Conservation (phyloP, 2,797 vertebrate genomes). For the Gymnothorax reevesii region DNA sequence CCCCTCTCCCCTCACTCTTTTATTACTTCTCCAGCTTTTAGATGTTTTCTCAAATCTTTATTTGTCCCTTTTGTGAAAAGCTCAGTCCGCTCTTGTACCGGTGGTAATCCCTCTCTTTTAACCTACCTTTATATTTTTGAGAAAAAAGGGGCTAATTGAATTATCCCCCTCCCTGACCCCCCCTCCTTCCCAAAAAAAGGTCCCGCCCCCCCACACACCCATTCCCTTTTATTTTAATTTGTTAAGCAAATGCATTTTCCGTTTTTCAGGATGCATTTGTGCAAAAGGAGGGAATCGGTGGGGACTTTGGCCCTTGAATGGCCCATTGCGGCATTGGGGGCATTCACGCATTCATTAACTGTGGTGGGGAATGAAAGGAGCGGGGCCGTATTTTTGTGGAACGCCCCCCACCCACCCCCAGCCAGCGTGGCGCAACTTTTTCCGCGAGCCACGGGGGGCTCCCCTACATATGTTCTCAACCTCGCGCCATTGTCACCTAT, state of each 20-base stretch:
- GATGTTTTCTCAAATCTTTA: slow-evolving; percentile 87
- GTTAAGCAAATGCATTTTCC: slow-evolving; percentile 99
- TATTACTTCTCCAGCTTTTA: slow-evolving; percentile 67
- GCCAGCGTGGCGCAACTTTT: slow-evolving; percentile 78
- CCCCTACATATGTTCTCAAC: slow-evolving; percentile 99
- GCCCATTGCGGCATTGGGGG: slow-evolving; percentile 92
- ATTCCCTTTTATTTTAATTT: slow-evolving; percentile 92
- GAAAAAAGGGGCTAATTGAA: slow-evolving; percentile 91
- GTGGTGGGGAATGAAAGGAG: slow-evolving; percentile 86
- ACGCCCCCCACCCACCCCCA: slow-evolving; percentile 80
- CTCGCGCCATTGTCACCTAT: slow-evolving; percentile 95
- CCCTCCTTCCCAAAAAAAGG: slow-evolving; percentile 46
- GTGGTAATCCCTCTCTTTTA: slow-evolving; percentile 91
- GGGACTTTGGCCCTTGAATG: slow-evolving; percentile 94
- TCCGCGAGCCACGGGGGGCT: slow-evolving; percentile 88
- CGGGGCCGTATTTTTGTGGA: slow-evolving; percentile 75
- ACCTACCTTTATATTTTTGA: slow-evolving; percentile 77
- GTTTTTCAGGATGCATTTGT: slow-evolving; percentile 91
- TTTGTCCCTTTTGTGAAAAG: slow-evolving; percentile 84
- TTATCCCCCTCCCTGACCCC: slow-evolving; percentile 77
- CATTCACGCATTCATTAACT: slow-evolving; percentile 97
- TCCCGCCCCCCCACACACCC: slow-evolving; percentile 53
- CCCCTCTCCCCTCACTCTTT: slow-evolving; percentile 57
- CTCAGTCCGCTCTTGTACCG: slow-evolving; percentile 85
- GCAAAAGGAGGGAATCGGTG: slow-evolving; percentile 81